Base-by-base conservation (phyloP, 2,888 invertebrate genomes). In the Uloborus plumipes region DNA sequence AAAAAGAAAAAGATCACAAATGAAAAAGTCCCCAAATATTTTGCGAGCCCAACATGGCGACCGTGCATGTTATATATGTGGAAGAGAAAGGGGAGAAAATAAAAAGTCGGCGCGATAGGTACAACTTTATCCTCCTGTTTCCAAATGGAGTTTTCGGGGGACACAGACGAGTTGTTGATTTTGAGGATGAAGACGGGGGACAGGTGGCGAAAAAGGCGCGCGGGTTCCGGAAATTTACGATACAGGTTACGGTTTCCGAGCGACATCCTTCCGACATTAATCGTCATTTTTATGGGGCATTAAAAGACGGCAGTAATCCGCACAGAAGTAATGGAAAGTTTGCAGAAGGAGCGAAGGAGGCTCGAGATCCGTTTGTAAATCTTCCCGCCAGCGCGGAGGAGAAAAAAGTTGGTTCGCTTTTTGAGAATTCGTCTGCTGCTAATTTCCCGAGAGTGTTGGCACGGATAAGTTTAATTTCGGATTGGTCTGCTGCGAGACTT, bases 281-380 rank as follows among this genome's bases (percentile, higher is more conserved):
- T 75, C 81, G 81, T 70, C 81, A 75, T 81, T 81, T 81, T 81
- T 81, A 81, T 70, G 81, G 69, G 70, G 81, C 81, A 81, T 81
- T 81, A 81, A 81, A 72, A 80, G 81, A 69, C 74, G 72, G 61
- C 67, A 67, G 66, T 80, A 80, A 80, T 73, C 80, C 72, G 59
- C 65, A 71, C 50, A 55, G 70, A 58, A 62, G 53, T 71, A 78
- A 71, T 79, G 72, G 72, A 79, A 72, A 79, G 66, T 78, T 78
- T 78, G 62, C 77, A 31, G 58, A 66, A 53, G 26, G 67, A 22
- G 18, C n/a, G 59, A 59, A 22, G 26, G 51, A 64, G 72, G n/a
- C 55, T 55, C n/a, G n/a, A 18, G n/a, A n/a, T 55, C 55, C 55
- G n/a, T 20, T 18, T 55, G n/a, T 18, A 20, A 55, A 55, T 20